A percentile compares a stretch with the other conserved stretches of the same genome.
These are phyloP conservation scores for Euspilapteryx auroguttella DNA, from an alignment of 2,888 invertebrate genomes.

Conservation along the genomic window DNA sequence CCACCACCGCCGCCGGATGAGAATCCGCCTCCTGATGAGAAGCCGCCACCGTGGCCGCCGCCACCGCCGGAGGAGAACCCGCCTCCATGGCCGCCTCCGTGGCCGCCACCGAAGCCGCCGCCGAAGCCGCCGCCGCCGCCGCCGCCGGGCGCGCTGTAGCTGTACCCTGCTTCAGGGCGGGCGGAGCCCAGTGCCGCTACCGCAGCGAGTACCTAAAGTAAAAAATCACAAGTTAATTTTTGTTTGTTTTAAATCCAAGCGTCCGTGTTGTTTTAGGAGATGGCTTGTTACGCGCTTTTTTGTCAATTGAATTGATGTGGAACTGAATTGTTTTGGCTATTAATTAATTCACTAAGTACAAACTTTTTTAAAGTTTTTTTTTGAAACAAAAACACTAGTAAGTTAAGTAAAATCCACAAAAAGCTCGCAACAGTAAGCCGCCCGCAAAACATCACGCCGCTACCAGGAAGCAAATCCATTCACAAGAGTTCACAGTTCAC, in stretches of 20 bases:
- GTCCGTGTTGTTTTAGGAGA: too few species aligned
- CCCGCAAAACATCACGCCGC: conserved; percentile 57
- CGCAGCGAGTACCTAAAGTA: conserved; percentile 48
- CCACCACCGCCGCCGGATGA: conserved; percentile 16
- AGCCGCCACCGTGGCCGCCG: conserved; percentile 30
- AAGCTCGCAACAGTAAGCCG: too few species aligned
- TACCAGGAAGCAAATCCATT: conserved; percentile 17
- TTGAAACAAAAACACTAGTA: too few species aligned
- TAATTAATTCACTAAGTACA: too few species aligned
- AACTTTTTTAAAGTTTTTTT: too few species aligned
- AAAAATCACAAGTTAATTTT: too few species aligned
- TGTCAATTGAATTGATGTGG: too few species aligned
- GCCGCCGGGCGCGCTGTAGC: conserved; percentile 54
- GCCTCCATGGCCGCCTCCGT: conserved; percentile 22
- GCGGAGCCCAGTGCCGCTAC: conserved; percentile 61
- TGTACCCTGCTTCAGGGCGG: conserved; percentile 65
- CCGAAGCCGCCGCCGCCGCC: conserved; percentile 19
- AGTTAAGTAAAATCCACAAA: too few species aligned
- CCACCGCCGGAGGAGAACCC: conserved; percentile 11
- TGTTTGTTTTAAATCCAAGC: too few species aligned
- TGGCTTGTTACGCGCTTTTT: too few species aligned
- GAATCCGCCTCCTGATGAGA: conserved; percentile 20
- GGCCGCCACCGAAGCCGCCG: conserved; percentile 13
- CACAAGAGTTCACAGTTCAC: conserved; percentile 47
- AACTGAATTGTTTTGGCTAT: too few species aligned